Evolutionary conservation across 2,888 invertebrate genomes (phyloP).

Genomic region (Eupithecia abbreviata): DNA sequence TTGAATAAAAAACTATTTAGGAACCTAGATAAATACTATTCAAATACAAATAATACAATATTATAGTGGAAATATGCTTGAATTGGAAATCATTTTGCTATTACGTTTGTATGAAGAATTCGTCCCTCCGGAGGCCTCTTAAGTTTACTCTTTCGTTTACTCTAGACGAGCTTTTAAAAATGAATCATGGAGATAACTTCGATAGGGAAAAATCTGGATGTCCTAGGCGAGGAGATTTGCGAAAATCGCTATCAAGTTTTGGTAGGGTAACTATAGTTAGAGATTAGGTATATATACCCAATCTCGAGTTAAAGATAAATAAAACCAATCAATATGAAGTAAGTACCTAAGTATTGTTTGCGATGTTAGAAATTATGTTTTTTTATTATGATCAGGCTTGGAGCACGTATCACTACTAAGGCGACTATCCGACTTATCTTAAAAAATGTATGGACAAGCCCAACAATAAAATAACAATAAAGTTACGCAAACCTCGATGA

Average conservation of each 20-base stretch:
- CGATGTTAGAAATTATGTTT: not conserved
- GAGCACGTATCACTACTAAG: not conserved
- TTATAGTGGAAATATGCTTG: too few species aligned
- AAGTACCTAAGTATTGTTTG: not conserved
- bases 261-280: not conserved
- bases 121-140: too few species aligned
- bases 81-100: too few species aligned
- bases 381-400: not conserved
- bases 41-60: too few species aligned
- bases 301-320: not conserved
- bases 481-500: constrained; percentile 11
- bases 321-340: not conserved
- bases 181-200: not conserved
- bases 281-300: not conserved
- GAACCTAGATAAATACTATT: too few species aligned
- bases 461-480: constrained; percentile 5
- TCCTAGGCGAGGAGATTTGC: not conserved
- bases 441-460: not conserved
- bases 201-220: not conserved
- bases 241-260: not conserved
- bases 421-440: not conserved
- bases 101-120: too few species aligned
- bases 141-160: too few species aligned
- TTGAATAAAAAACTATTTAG: too few species aligned
- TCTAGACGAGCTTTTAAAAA: not conserved